Evolutionary conservation across 2,113 vertebrate genomes (phyloP), one percentile per base, ranked within the genome.

Genomic region (Cyanocitta stelleri): DNA sequence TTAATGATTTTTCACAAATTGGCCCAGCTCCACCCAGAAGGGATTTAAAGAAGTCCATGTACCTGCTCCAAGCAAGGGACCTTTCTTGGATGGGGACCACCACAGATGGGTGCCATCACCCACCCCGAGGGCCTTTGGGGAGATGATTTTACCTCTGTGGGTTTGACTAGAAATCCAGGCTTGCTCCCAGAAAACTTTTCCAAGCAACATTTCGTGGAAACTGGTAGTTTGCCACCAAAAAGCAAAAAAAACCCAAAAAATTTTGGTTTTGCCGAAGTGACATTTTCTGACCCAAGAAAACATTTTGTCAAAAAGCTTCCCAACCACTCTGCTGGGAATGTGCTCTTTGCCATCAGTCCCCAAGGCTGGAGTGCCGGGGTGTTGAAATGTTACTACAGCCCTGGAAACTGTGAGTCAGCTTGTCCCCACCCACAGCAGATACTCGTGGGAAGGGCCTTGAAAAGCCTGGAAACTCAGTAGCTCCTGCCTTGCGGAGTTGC

Each of bases 401-500:
- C 87, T 96, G 96, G 96, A 96, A 97, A 97, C 39, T 90, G 92
- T 96, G 96, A 96, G 95, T 96, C 95, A 97, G 95, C 96, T 93
- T 89, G 43, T 96, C 93, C 94, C 95, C 96, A 96, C 96, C 96
- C 96, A 96, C 96, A 88, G 95, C 76, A 94, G 95, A 91, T 94
- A 71, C 90, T 92, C 85, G 88, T 95, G 96, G 96, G 95, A 96
- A 95, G 96, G 93, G 95, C 95, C 95, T 87, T 76, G 91, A 58
- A 49, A 69, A 95, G 94, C 85, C 91, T 83, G 95, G 87, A 96
- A 91, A 83, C 81, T 55, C 96, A 35, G 77, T 74, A 68, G 91
- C 89, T 90, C 81, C 64, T 74, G 92, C 91, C 84, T 72, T 1
- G 63, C 2, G 43, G 46, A 86, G 94, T 62, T 93, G n/a, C 88